These are phyloP conservation scores for Philaenus spumarius DNA, from an alignment of 1,140 invertebrate genomes.

Conservation along the genomic window DNA sequence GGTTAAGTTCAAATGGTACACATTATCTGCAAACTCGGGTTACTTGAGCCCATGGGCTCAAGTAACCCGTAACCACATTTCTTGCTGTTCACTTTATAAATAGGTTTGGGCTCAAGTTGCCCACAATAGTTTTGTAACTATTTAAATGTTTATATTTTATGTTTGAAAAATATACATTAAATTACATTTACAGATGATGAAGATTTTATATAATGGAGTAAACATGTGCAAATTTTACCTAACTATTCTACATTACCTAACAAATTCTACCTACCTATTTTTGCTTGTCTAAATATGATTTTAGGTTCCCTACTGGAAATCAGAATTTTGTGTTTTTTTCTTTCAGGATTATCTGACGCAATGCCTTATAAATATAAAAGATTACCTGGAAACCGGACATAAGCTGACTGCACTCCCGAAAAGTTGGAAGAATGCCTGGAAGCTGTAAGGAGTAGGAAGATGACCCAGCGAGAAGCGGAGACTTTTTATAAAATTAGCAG, in stretches of 20 bases:
- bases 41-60: slow-evolving; percentile 6
- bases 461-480: slow-evolving; percentile 18
- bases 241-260: too few species aligned
- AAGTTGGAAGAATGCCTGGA: too few species aligned
- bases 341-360: neutral
- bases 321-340: neutral
- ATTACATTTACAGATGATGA: too few species aligned
- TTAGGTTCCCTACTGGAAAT: neutral
- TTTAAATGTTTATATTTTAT: too few species aligned
- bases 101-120: too few species aligned
- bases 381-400: slow-evolving; percentile 14
- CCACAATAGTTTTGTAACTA: neutral
- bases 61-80: neutral
- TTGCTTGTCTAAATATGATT: neutral
- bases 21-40: slow-evolving; percentile 1
- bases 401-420: slow-evolving; percentile 19
- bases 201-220: too few species aligned
- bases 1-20: too few species aligned
- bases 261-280: neutral
- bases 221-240: too few species aligned
- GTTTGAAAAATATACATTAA: too few species aligned
- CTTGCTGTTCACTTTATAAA: too few species aligned
- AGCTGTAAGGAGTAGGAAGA: slow-evolving; percentile 6
- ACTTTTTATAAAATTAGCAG: slow-evolving; percentile 10
- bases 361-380: slow-evolving; percentile 6